Evolutionary conservation across 2,888 invertebrate species (phyloP).

Genomic region (Drosophila sordidapex): DNA sequence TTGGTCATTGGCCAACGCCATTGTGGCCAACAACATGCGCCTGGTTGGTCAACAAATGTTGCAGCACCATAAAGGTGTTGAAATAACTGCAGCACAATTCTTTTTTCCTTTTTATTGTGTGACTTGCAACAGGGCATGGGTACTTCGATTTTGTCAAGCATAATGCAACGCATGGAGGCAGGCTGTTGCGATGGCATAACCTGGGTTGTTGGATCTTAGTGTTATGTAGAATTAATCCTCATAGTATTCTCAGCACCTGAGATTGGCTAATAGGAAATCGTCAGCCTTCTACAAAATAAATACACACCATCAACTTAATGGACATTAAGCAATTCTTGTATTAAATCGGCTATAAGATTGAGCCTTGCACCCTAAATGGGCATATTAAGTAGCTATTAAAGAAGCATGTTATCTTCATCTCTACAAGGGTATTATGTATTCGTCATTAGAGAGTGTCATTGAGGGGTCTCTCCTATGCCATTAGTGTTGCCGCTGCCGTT

Average conservation of each 20-base stretch:
- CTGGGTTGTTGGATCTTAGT: background rate
- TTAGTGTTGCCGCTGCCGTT: conserved; percentile 18
- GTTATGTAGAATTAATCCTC: background rate
- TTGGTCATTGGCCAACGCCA: conserved; percentile 64
- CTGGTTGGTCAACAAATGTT: conserved; percentile 56
- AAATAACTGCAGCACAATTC: conserved; percentile 70
- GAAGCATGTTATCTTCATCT: background rate
- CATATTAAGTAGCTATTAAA: background rate
- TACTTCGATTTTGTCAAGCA: background rate
- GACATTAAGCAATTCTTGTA: background rate
- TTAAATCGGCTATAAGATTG: background rate
- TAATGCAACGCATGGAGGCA: background rate
- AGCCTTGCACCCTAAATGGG: background rate
- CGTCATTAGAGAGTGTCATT: background rate
- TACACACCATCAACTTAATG: background rate
- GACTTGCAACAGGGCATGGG: background rate
- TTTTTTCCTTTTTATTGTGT: conserved; percentile 21
- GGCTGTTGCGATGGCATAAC: background rate
- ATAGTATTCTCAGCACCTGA: background rate
- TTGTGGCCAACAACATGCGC: conserved; percentile 50
- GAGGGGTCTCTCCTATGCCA: conserved; percentile 5
- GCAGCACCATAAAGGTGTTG: conserved; percentile 72
- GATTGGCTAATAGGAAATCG: background rate
- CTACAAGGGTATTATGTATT: conserved; percentile 36
- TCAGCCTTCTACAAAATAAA: background rate